Evolutionary conservation across 2,888 invertebrate species (phyloP).

Genomic region (Taenaris catops): DNA sequence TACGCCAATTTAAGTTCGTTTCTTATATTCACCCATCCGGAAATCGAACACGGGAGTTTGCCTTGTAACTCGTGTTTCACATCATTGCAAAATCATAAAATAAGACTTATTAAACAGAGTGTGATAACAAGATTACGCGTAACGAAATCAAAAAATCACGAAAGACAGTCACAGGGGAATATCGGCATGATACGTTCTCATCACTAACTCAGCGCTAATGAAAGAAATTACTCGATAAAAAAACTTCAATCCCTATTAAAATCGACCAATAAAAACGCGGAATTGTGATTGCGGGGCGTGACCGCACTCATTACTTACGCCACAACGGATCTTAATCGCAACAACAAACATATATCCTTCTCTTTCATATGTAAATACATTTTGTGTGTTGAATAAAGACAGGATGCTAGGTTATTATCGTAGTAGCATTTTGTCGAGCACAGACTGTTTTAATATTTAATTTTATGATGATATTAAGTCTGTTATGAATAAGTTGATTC

Average conservation of each 20-base stretch:
- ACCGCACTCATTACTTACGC: conserved; percentile 63
- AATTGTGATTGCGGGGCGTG: conserved; percentile 69
- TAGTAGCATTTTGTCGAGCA: conserved; percentile 32
- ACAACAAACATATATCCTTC: conserved; percentile 29
- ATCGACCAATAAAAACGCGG: conserved; percentile 55
- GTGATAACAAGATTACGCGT: conserved; percentile 18
- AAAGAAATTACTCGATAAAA: conserved; percentile 55
- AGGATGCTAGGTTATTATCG: conserved; percentile 32
- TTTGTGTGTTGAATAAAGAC: conserved; percentile 28
- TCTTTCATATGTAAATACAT: conserved; percentile 28
- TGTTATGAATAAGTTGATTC: conserved; percentile 67
- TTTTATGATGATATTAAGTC: conserved; percentile 64
- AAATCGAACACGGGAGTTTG: too few relatives aligned
- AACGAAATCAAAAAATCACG: conserved; percentile 27
- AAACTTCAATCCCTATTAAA: conserved; percentile 54
- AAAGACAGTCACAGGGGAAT: conserved; percentile 29
- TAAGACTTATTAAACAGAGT: too few relatives aligned
- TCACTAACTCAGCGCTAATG: conserved; percentile 39
- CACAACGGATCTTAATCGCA: conserved; percentile 26
- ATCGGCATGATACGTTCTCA: conserved; percentile 35
- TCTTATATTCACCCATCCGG: too few relatives aligned
- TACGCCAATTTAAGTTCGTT: too few relatives aligned
- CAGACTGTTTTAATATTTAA: conserved; percentile 71
- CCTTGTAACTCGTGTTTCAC: too few relatives aligned
- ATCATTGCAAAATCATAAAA: too few relatives aligned